Conservation (phyloP, 1,140 invertebrate species). For the Amphibalanus amphitrite region DNA sequence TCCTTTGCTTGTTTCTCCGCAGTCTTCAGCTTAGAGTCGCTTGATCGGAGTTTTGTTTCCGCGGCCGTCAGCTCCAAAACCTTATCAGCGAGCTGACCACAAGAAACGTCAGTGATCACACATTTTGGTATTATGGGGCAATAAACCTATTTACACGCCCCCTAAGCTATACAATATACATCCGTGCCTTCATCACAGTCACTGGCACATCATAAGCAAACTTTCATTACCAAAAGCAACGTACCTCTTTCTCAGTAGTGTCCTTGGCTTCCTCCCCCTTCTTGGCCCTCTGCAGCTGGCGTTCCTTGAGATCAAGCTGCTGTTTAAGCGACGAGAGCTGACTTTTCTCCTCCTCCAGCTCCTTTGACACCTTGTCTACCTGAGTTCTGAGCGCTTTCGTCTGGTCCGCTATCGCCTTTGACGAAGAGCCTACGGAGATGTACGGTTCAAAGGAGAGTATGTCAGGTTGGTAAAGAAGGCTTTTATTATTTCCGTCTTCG, state of each 20-base stretch:
- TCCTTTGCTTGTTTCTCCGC: constrained; percentile 35
- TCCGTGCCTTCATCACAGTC: too few relatives aligned
- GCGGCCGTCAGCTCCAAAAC: constrained; percentile 12
- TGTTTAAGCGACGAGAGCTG: neutral
- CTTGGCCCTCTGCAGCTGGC: neutral
- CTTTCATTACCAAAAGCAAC: too few relatives aligned
- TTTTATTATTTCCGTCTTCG: too few relatives aligned
- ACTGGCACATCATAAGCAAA: too few relatives aligned
- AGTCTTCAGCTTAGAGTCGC: constrained; percentile 12
- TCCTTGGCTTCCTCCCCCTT: neutral
- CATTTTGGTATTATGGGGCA: too few relatives aligned
- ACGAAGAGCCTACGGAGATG: neutral
- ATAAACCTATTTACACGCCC: too few relatives aligned
- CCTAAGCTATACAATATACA: too few relatives aligned
- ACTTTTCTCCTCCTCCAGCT: neutral
- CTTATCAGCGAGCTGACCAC: neutral
- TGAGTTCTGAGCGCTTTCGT: constrained; percentile 21
- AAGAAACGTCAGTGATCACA: too few relatives aligned
- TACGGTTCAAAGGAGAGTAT: too few relatives aligned
- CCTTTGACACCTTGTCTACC: constrained; percentile 1
- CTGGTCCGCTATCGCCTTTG: constrained; percentile 14
- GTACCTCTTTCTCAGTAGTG: neutral
- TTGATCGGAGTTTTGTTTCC: constrained; percentile 12
- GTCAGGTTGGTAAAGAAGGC: too few relatives aligned
- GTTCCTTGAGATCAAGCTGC: neutral